These are phyloP conservation scores for Columba livia DNA, from an alignment of 2,113 vertebrate species.

Conservation along the genomic window DNA sequence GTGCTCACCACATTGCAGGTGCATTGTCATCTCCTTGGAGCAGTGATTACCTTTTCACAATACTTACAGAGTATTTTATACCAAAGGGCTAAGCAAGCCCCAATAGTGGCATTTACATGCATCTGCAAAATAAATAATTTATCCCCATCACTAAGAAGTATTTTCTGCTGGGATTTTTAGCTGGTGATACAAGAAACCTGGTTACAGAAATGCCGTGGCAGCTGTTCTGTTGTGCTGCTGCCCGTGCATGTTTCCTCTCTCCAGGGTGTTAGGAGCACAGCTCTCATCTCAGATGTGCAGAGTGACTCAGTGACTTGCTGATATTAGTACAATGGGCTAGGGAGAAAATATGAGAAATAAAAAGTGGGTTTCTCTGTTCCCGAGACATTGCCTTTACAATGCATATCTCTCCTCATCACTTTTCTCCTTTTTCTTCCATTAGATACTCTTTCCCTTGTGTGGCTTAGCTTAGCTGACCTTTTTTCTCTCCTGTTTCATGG, in stretches of 20 bases:
- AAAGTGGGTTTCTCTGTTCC: not conserved
- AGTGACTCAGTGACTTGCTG: not conserved
- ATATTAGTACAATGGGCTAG: not conserved
- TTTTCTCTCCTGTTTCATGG: not conserved
- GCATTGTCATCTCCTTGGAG: not conserved
- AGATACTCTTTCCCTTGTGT: not conserved
- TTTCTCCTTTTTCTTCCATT: not conserved
- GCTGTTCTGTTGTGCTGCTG: not conserved
- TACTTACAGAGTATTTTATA: not conserved
- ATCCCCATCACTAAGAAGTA: not conserved
- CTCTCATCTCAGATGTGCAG: not conserved
- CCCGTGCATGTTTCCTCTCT: not conserved
- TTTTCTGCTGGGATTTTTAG: not conserved
- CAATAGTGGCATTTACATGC: not conserved
- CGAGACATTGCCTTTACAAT: not conserved
- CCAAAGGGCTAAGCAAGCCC: not conserved
- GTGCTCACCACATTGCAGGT: fast-evolving
- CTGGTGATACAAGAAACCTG: not conserved
- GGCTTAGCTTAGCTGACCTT: slow-evolving; percentile 1
- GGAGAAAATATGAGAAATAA: not conserved
- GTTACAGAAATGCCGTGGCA: fast-evolving
- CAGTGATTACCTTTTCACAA: not conserved
- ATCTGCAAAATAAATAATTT: not conserved
- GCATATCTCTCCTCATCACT: not conserved
- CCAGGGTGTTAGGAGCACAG: fast-evolving